Base-by-base conservation (phyloP, 2,888 invertebrate genomes). In the Choristoneura rosaceana region DNA sequence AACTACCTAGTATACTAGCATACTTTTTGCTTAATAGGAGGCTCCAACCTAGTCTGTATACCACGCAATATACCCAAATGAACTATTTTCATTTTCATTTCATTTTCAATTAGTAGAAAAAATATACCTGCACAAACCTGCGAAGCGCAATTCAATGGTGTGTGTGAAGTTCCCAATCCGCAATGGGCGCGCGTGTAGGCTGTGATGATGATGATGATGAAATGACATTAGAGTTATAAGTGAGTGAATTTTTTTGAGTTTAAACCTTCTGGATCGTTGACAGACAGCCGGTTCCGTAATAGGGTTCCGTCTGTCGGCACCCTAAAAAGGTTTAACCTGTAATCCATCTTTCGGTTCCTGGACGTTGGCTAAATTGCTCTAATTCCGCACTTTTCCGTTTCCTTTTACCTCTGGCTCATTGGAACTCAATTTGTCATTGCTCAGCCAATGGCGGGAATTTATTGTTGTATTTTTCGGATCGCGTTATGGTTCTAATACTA, bases 371-470 rank as follows among this genome's bases (percentile, higher is more conserved):
- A 71, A 73, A 64, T 73, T 69, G 68, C 68, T 73, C 69, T 64
- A 73, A 73, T 69, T 73, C 50, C 47, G 73, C 52, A 64, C 68
- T 73, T 73, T 68, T 45, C 68, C 66, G 61, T 58, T 64, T 64
- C 47, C 64, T 50, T 47, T 68, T 47, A n/a, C 50, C 15, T 50
- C 50, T n/a, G 59, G n/a, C 43, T 43, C 73, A 69, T 73, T 52
- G 55, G 33, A 25, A 33, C 25, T 33, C 68, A 59, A 73, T 73
- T 73, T 73, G 73, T 73, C 73, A 73, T 69, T 47, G 69, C 52
- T 62, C 41, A 47, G 17, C 67, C 67, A 67, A 71, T 71, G 71
- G 25, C 62, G 41, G 66, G 55, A 68, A 68, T 68, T 67, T 62
- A 50, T 41, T 25, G 52, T 64, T 52, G 62, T 62, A 58, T 58